These are phyloP conservation scores for Myotis planiceps DNA, from an alignment of 2,797 vertebrate species.

Conservation along the genomic window DNA sequence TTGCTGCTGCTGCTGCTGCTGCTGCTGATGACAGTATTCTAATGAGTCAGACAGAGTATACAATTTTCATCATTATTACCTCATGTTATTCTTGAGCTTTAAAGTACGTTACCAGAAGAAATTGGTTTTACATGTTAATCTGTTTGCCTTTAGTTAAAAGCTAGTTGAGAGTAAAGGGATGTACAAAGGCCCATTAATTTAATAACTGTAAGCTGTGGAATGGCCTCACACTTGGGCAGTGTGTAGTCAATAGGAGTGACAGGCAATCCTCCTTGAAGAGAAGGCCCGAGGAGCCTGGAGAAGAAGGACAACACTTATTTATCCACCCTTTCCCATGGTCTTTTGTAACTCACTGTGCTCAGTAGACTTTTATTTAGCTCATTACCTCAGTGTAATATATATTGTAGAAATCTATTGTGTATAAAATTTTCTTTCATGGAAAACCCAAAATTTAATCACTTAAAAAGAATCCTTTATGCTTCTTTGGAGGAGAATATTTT, in stretches of 20 bases:
- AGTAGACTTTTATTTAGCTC: background rate
- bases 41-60: background rate
- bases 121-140: background rate
- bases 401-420: slow-evolving; percentile 22
- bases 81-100: background rate
- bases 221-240: background rate
- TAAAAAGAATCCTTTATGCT: background rate
- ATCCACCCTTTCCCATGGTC: background rate
- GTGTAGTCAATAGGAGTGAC: background rate
- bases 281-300: background rate
- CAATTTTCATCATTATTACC: background rate
- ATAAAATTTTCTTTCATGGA: slow-evolving; percentile 32
- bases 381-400: background rate
- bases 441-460: slow-evolving; percentile 40
- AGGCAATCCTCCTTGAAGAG: background rate
- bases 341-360: background rate
- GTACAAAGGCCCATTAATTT: background rate
- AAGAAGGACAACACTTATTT: background rate
- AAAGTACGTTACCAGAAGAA: background rate
- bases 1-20: background rate
- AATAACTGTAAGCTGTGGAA: background rate
- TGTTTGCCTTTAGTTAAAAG: slow-evolving; percentile 15
- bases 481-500: slow-evolving; percentile 40
- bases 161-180: background rate
- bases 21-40: background rate